Conservation (phyloP, 2,113 vertebrate genomes). For the Tragelaphus scriptus region DNA sequence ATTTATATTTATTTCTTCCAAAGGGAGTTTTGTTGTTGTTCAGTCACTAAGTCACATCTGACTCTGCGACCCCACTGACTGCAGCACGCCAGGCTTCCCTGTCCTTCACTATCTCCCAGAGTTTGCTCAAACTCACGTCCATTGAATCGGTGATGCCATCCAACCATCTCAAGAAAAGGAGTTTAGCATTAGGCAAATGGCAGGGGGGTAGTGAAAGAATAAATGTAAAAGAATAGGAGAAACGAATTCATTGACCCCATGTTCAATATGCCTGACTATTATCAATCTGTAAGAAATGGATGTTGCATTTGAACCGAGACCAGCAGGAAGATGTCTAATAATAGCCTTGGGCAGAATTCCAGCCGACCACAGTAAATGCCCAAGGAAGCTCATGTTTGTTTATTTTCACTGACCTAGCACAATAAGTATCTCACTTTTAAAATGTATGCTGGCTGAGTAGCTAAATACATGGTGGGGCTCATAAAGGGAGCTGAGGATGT, state of each 20-base stretch:
- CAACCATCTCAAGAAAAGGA: neutral
- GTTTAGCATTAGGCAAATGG: conserved; percentile 4
- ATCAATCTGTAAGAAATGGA: conserved; percentile 44
- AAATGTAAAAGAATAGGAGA: conserved; percentile 20
- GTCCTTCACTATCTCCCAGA: neutral
- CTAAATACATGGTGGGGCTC: conserved; percentile 23
- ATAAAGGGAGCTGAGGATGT: conserved; percentile 24
- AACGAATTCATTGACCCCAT: conserved; percentile 12
- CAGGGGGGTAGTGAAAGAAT: neutral
- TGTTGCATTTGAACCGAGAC: conserved; percentile 23
- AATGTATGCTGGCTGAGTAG: conserved; percentile 25
- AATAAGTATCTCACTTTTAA: conserved; percentile 36
- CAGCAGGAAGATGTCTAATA: conserved; percentile 51
- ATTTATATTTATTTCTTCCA: neutral
- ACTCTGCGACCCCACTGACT: neutral
- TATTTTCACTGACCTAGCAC: conserved; percentile 37
- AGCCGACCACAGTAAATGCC: conserved; percentile 48
- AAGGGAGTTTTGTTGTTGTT: neutral
- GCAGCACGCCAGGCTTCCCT: neutral
- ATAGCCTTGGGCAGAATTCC: conserved; percentile 62
- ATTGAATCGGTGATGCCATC: neutral
- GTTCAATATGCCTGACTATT: conserved; percentile 12
- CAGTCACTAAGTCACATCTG: neutral
- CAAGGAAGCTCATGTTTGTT: conserved; percentile 39
- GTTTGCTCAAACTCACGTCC: neutral